These are phyloP conservation scores for Itoplectis maculator DNA, from an alignment of 2,888 invertebrate genomes.

Conservation along the genomic window DNA sequence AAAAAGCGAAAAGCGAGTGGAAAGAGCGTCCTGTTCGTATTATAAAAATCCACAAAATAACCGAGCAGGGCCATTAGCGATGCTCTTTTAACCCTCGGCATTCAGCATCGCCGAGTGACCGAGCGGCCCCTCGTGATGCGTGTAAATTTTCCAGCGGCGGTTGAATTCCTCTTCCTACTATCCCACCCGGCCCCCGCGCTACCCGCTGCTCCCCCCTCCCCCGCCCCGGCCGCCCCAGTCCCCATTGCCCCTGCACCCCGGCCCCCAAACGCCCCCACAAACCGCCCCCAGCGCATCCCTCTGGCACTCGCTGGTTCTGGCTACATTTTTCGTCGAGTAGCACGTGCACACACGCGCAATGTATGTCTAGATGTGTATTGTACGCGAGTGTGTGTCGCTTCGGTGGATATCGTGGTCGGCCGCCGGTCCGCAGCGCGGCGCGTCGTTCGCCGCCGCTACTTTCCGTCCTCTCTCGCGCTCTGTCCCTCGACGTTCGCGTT, in stretches of 20 bases:
- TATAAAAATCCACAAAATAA: slow-evolving; percentile 85
- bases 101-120: slow-evolving; percentile 76
- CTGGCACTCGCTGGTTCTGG: slow-evolving; percentile 70
- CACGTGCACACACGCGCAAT: slow-evolving; percentile 67
- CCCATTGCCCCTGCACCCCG: slow-evolving; percentile 47
- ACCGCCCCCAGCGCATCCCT: slow-evolving; percentile 25
- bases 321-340: slow-evolving; percentile 83
- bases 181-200: slow-evolving; percentile 29
- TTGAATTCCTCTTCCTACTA: slow-evolving; percentile 70
- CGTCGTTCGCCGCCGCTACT: slow-evolving; percentile 66
- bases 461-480: slow-evolving; percentile 31
- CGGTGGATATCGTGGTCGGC: slow-evolving; percentile 62
- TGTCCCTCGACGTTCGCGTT: slow-evolving; percentile 8
- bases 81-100: slow-evolving; percentile 84
- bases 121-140: slow-evolving; percentile 80
- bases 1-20: slow-evolving; percentile 61
- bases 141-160: slow-evolving; percentile 84
- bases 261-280: slow-evolving; percentile 35
- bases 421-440: slow-evolving; percentile 58
- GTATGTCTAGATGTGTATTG: no score
- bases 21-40: slow-evolving; percentile 76
- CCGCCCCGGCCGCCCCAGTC: no score
- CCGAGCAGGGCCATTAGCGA: slow-evolving; percentile 84
- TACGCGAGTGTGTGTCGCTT: slow-evolving; percentile 75
- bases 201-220: no score